phyloP scores from a whole-genome alignment of 1,140 invertebrate species.

The Drosophila bocqueti region DNA sequence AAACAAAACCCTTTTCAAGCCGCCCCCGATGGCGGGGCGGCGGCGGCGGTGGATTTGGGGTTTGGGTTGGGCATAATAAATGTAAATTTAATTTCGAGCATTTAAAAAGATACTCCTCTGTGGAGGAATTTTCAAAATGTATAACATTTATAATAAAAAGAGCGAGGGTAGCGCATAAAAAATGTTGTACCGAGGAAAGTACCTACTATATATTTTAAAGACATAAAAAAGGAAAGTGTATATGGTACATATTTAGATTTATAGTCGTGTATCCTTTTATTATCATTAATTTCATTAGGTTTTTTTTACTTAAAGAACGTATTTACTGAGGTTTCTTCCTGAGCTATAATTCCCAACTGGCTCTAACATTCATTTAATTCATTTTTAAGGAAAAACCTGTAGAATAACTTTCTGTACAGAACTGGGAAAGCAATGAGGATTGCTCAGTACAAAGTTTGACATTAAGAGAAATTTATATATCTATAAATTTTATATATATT shows the following conservation, averaged over 20 bases:
- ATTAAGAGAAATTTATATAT: background rate
- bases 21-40: too few relatives aligned
- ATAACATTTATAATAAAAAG: constrained; percentile 16
- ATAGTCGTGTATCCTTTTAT: background rate
- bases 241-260: background rate
- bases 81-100: constrained; percentile 35
- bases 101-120: constrained; percentile 31
- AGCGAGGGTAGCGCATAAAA: background rate
- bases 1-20: constrained; percentile 10
- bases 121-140: constrained; percentile 27
- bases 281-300: background rate
- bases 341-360: background rate
- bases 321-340: too few relatives aligned
- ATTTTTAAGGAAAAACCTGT: background rate
- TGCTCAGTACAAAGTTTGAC: background rate
- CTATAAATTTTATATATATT: background rate
- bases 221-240: background rate
- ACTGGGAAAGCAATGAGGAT: background rate
- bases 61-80: constrained; percentile 18
- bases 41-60: background rate
- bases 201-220: background rate
- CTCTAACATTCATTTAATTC: rapidly evolving
- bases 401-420: background rate
- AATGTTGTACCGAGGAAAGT: background rate
- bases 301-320: background rate